Base-by-base conservation (phyloP, 2,888 invertebrate species). In the Tineola bisselliella region DNA sequence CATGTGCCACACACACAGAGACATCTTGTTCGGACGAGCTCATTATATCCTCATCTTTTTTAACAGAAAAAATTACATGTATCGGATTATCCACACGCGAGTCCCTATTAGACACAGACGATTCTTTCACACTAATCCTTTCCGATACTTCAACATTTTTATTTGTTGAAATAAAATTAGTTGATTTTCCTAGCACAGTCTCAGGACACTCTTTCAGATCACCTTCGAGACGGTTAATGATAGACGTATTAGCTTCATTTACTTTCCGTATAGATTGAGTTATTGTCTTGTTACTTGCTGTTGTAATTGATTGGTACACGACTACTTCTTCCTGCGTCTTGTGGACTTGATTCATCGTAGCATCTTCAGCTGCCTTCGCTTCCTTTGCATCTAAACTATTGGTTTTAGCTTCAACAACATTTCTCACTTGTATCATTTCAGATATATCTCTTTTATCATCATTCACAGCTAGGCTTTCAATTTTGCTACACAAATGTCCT, bases 371-470 rank as follows among this genome's bases (percentile, higher is more conserved):
- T 19, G 30, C 25, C 1, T 13, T 59, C 15, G 12, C 13, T n/a
- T 59, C 33, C 3, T 10, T 25, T 6, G 25, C 6, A 25, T 6
- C 6, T 25, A n/a, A n/a, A n/a, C n/a, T n/a, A n/a, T n/a, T n/a
- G n/a, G n/a, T n/a, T 31, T 48, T 25, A 5, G 4, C 15, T 13
- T 48, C 38, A 38, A 10, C 38, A 1, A 10, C 38, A 38, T n/a
- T n/a, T n/a, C n/a, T n/a, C n/a, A n/a, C n/a, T n/a, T n/a, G n/a
- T n/a, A n/a, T n/a, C n/a, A n/a, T n/a, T n/a, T n/a, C 62, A n/a
- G 73, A 71, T 12, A 71, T 64, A 62, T 74, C 64, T 0, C 64
- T 66, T 0, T 64, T 33, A 10, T 56, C 44, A 12, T 61, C 48
- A 30, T 52, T 17, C 2, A 17, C 6, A 3, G n/a, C 15, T n/a